Percentiles rank a stretch among this genome's conserved stretches.
phyloP scores from a whole-genome alignment of 92 coral and sea anemone species.

The Galaxea fascicularis region DNA sequence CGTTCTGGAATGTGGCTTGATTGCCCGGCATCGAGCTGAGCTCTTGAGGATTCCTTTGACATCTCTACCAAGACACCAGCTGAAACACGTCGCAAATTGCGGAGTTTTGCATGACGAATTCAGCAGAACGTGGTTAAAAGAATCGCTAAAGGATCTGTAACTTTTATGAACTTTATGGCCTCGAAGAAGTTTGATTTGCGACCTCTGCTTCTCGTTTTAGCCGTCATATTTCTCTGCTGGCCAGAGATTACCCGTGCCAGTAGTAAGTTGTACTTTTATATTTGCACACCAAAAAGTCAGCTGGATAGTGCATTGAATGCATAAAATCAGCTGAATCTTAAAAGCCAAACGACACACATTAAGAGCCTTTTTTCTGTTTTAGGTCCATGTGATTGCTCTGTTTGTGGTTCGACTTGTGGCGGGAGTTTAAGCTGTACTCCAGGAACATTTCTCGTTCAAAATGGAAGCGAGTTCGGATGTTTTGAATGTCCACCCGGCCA shows the following conservation, averaged over 20 bases:
- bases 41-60: conserved; percentile 22
- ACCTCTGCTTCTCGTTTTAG: conserved; percentile 3
- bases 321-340: background rate
- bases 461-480: conserved; percentile 80
- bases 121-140: background rate
- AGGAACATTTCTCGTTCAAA: conserved; percentile 83
- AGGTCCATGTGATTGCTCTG: conserved; percentile 95
- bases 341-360: background rate
- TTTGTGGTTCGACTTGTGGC: conserved; percentile 84
- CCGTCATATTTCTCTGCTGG: conserved; percentile 55
- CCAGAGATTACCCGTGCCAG: conserved; percentile 42
- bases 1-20: conserved; percentile 21
- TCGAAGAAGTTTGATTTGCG: background rate
- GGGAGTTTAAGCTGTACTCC: conserved; percentile 86
- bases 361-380: conserved; percentile 1
- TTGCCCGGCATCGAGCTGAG: background rate
- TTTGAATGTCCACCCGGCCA: conserved; percentile 86
- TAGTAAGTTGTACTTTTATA: conserved; percentile 42
- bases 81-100: background rate
- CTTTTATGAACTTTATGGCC: conserved; percentile 14
- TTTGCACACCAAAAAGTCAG: conserved; percentile 17
- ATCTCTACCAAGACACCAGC: background rate
- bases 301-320: background rate
- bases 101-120: conserved; percentile 14
- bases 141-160: background rate